Conservation (phyloP, 2,888 invertebrate genomes). For the Pseudococcus longispinus region DNA sequence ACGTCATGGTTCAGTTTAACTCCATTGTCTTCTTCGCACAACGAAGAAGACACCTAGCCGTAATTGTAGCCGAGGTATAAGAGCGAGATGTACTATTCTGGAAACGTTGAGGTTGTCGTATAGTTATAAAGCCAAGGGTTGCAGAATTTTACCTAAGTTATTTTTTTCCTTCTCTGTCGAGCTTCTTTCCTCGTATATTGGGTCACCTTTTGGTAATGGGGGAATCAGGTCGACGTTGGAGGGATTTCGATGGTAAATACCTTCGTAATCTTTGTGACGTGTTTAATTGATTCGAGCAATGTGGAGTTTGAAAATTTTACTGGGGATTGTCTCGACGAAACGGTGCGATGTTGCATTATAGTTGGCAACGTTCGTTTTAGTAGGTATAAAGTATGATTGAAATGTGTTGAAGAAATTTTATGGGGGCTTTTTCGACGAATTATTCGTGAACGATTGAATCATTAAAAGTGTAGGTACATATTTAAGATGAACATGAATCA, state of each 20-base stretch:
- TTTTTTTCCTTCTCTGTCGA: not conserved
- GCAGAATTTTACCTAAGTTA: not conserved
- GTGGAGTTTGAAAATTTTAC: not conserved
- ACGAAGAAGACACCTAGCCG: not conserved
- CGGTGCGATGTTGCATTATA: not conserved
- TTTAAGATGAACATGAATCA: no score
- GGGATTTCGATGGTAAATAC: not conserved
- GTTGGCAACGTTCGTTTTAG: not conserved
- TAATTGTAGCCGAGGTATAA: not conserved
- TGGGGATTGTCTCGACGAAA: not conserved
- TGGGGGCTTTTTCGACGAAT: no score
- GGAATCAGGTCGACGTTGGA: not conserved
- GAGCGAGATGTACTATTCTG: not conserved
- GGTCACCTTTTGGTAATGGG: not conserved
- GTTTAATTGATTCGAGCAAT: slow-evolving; percentile 2
- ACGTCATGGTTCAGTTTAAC: slow-evolving; percentile 34
- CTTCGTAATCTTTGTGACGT: slow-evolving; percentile 6
- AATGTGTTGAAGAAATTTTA: no score
- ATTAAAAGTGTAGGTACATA: no score
- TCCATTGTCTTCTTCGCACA: slow-evolving; percentile 2
- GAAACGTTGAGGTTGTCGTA: slow-evolving; percentile 20
- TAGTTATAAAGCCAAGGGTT: not conserved
- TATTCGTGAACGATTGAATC: no score
- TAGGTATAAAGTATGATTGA: not conserved
- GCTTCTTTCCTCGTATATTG: not conserved